phyloP scores from a whole-genome alignment of 1,140 invertebrate species.

The Cydia pomonella region DNA sequence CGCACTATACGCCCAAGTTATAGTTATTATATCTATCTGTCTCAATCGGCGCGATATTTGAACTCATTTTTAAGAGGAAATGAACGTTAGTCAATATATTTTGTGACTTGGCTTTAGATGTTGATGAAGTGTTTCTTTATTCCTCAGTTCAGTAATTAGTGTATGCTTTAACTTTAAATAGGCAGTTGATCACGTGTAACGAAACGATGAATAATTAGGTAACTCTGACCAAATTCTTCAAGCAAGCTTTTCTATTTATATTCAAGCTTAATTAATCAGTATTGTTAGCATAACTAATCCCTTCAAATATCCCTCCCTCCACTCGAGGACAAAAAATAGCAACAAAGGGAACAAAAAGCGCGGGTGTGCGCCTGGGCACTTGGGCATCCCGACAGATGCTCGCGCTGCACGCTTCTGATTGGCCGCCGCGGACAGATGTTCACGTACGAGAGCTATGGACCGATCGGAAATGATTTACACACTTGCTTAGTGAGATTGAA shows the following conservation, averaged over 20 bases:
- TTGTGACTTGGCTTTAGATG: no score
- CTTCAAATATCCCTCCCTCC: background rate
- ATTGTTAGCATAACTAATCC: constrained; percentile 23
- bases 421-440: constrained; percentile 59
- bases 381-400: constrained; percentile 59
- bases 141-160: no score
- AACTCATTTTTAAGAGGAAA: background rate
- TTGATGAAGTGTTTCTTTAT: background rate
- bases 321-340: constrained; percentile 50
- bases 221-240: background rate
- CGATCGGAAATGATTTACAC: constrained; percentile 31
- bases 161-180: no score
- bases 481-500: constrained; percentile 18
- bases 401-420: constrained; percentile 55
- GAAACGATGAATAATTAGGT: background rate
- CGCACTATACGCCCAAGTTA: background rate
- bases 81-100: background rate
- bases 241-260: background rate
- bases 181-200: background rate
- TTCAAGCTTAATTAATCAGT: background rate
- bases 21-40: no score
- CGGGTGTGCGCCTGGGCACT: constrained; percentile 45
- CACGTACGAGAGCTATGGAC: constrained; percentile 33
- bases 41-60: background rate
- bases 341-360: constrained; percentile 58